Evolutionary conservation across 2,797 vertebrate genomes (phyloP).

Genomic region (Poeciliopsis turneri): DNA sequence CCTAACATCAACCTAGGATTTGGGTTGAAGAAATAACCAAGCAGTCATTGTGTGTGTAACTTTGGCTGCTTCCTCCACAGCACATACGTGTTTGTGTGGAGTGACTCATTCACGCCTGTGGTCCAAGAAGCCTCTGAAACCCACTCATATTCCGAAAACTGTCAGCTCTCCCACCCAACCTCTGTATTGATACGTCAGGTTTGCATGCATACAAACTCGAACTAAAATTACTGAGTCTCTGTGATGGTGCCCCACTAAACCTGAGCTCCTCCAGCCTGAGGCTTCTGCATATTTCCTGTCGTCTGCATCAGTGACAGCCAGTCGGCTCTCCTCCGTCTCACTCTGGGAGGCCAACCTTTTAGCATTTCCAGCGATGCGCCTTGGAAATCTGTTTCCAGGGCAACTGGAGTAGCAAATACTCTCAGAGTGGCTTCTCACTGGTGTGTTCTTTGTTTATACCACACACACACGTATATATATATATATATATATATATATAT

Average conservation of each 20-base stretch:
- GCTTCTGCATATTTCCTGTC: constrained; percentile 45
- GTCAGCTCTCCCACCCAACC: constrained; percentile 35
- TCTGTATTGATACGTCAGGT: constrained; percentile 27
- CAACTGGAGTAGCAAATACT: constrained; percentile 82
- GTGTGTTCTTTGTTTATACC: constrained; percentile 77
- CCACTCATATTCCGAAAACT: constrained; percentile 55
- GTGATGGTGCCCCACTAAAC: constrained; percentile 37
- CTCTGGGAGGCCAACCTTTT: constrained; percentile 81
- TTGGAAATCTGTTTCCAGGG: constrained; percentile 85
- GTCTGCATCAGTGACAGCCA: constrained; percentile 63
- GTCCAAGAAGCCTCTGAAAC: constrained; percentile 52
- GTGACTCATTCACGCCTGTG: constrained; percentile 71
- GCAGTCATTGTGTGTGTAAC: constrained; percentile 7
- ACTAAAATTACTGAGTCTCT: constrained; percentile 16
- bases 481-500: too few species aligned
- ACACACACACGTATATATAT: constrained; percentile 48
- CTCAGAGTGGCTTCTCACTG: constrained; percentile 70
- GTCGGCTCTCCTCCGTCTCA: constrained; percentile 70
- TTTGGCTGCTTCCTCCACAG: constrained; percentile 51
- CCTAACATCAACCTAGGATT: not conserved
- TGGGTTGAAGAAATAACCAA: constrained; percentile 3
- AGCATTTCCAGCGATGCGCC: constrained; percentile 79
- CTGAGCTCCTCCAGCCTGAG: constrained; percentile 34
- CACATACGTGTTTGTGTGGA: constrained; percentile 59
- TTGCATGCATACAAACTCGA: constrained; percentile 30